Evolutionary conservation across 2,888 invertebrate species (phyloP).

Genomic region (Rugalucina vietnamica): DNA sequence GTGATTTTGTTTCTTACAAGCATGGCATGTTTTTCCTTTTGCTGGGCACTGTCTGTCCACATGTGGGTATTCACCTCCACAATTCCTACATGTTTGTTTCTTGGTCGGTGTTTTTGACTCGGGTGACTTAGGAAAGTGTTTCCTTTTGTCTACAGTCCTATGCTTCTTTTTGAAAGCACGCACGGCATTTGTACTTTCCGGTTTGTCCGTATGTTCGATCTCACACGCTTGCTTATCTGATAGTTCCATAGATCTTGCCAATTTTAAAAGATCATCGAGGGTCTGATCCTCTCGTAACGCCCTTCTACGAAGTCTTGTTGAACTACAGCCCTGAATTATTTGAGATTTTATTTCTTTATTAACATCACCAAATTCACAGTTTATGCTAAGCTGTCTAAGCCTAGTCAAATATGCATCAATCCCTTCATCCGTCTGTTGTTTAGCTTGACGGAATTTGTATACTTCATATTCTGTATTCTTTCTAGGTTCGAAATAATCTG

Average conservation of each 20-base stretch:
- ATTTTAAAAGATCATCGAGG: constrained; percentile 12
- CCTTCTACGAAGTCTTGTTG: constrained; percentile 13
- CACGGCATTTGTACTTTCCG: neutral
- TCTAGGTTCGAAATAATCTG: constrained; percentile 34
- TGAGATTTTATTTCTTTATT: constrained; percentile 18
- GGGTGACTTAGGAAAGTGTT: neutral
- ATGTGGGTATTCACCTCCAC: constrained; percentile 25
- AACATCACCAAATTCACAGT: constrained; percentile 35
- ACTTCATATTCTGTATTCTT: neutral
- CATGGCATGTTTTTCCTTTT: constrained; percentile 17
- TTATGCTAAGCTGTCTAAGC: constrained; percentile 25
- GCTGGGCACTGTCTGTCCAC: constrained; percentile 23
- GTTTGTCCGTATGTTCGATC: constrained; percentile 20
- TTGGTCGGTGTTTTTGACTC: neutral
- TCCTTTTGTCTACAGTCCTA: neutral
- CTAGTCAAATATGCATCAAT: constrained; percentile 32
- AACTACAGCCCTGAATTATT: constrained; percentile 40
- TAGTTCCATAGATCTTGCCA: constrained; percentile 35
- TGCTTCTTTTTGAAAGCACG: neutral
- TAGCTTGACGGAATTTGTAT: neutral
- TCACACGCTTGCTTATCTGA: constrained; percentile 32
- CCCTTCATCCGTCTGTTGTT: neutral
- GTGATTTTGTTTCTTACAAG: constrained; percentile 20
- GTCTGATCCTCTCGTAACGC: constrained; percentile 32
- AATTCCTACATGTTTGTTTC: constrained; percentile 25